phyloP scores from a whole-genome alignment of 2,113 vertebrate species.

The Macrotis lagotis region DNA sequence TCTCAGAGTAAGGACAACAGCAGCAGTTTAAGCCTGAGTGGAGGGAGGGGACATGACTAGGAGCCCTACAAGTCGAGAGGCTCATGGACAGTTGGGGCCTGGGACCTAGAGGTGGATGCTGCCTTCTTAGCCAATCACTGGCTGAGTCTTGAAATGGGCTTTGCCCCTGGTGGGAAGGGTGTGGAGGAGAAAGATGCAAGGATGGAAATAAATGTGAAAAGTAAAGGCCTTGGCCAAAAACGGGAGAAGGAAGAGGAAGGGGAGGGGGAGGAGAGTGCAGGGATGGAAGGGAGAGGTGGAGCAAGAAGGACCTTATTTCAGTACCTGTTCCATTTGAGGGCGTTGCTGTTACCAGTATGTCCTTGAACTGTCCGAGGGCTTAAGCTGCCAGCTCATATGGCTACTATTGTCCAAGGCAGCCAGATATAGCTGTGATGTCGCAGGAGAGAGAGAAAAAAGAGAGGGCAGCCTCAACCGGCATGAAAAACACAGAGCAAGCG shows the following conservation, averaged over 20 bases:
- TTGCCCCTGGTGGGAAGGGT: slow-evolving; percentile 70
- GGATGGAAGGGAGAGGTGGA: slow-evolving; percentile 64
- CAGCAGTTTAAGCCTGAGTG: neutral
- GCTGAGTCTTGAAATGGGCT: slow-evolving; percentile 42
- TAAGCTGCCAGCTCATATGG: slow-evolving; percentile 96
- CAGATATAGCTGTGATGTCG: slow-evolving; percentile 95
- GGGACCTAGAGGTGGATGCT: neutral
- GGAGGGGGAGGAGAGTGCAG: slow-evolving; percentile 75
- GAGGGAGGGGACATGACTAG: neutral
- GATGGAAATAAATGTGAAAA: slow-evolving; percentile 71
- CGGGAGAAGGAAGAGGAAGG: slow-evolving; percentile 73
- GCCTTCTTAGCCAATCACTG: slow-evolving; percentile 63
- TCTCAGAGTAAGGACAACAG: neutral
- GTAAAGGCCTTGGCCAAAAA: slow-evolving; percentile 77
- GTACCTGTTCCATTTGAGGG: slow-evolving; percentile 91
- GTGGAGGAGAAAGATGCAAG: slow-evolving; percentile 74
- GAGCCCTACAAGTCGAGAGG: neutral
- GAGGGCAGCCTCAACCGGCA: slow-evolving; percentile 87
- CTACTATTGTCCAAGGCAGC: slow-evolving; percentile 95
- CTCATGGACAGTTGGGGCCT: neutral
- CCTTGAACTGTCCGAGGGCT: slow-evolving; percentile 94
- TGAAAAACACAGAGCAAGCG: slow-evolving; percentile 86
- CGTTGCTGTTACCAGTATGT: slow-evolving; percentile 92
- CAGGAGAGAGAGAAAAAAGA: slow-evolving; percentile 85
- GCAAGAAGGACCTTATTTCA: slow-evolving; percentile 85